A percentile compares a stretch with the other conserved stretches of the same genome.
Evolutionary conservation across 2,113 vertebrate genomes (phyloP).

Genomic region (Sceloporus tristichus): DNA sequence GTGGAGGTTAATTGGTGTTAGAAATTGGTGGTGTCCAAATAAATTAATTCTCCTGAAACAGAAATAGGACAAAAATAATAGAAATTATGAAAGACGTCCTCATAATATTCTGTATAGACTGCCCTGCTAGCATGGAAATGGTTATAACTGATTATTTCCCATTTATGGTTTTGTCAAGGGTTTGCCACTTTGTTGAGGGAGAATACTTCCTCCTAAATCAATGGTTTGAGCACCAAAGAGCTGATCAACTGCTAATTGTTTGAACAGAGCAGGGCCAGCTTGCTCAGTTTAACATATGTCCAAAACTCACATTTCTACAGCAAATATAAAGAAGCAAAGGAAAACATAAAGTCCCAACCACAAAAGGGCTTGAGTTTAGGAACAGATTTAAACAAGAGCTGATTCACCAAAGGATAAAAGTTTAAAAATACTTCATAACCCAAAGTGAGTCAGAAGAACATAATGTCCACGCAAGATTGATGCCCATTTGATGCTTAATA

Average conservation of each 20-base stretch:
- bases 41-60: no score
- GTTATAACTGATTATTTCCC: not conserved
- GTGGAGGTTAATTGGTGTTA: no score
- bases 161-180: not conserved
- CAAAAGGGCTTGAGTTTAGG: not conserved
- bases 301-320: constrained; percentile 20
- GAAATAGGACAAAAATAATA: no score
- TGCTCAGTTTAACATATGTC: not conserved
- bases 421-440: constrained; percentile 19
- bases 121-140: not conserved
- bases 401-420: constrained; percentile 30
- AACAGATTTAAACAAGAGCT: not conserved
- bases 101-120: not conserved
- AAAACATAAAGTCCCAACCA: constrained; percentile 23
- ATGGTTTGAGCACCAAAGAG: not conserved
- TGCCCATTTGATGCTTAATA: constrained; percentile 3
- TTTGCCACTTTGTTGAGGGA: not conserved
- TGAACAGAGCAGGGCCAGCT: not conserved
- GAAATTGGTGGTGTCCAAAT: no score
- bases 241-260: not conserved
- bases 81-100: no score
- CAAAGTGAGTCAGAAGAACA: constrained; percentile 28
- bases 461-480: constrained; percentile 5
- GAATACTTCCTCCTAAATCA: not conserved
- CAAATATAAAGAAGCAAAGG: constrained; percentile 45